phyloP scores from a whole-genome alignment of 2,888 invertebrate species.

The Timandra comae region DNA sequence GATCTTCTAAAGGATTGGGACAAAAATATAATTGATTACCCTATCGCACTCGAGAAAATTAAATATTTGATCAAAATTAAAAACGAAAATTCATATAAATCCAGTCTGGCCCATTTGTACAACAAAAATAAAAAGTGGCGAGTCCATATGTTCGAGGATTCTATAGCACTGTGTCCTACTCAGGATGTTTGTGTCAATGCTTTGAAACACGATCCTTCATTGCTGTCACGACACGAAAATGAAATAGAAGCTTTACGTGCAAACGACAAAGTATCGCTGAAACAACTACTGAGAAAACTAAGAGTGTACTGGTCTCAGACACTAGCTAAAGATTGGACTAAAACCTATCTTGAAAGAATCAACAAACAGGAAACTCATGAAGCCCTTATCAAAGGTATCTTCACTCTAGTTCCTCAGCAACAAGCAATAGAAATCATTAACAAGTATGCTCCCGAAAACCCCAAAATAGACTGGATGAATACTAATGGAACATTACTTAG shows the following conservation, averaged over 20 bases:
- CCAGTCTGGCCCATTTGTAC: slow-evolving; percentile 35
- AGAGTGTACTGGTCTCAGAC: slow-evolving; percentile 47
- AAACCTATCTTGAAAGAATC: slow-evolving; percentile 30
- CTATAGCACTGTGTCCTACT: slow-evolving; percentile 35
- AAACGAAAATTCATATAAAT: slow-evolving; percentile 33
- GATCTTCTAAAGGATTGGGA: slow-evolving; percentile 41
- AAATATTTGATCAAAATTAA: slow-evolving; percentile 35
- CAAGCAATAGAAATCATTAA: slow-evolving; percentile 34
- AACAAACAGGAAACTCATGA: slow-evolving; percentile 27
- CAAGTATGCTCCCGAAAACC: slow-evolving; percentile 39
- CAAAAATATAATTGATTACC: slow-evolving; percentile 38
- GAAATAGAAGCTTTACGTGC: slow-evolving; percentile 30
- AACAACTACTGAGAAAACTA: slow-evolving; percentile 37
- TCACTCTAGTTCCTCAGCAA: slow-evolving; percentile 31
- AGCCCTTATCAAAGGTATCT: slow-evolving; percentile 40
- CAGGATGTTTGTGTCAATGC: slow-evolving; percentile 47
- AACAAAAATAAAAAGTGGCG: slow-evolving; percentile 51
- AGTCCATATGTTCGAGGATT: slow-evolving; percentile 48
- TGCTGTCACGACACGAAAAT: slow-evolving; percentile 31
- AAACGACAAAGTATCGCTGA: slow-evolving; percentile 31
- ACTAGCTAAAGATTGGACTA: slow-evolving; percentile 34
- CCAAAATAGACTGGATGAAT: slow-evolving; percentile 45
- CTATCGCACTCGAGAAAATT: slow-evolving; percentile 36
- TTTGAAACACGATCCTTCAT: slow-evolving; percentile 47
- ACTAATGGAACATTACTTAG: slow-evolving; percentile 39